Base-by-base conservation (phyloP, 1,140 invertebrate species). In the Penaeus indicus region DNA sequence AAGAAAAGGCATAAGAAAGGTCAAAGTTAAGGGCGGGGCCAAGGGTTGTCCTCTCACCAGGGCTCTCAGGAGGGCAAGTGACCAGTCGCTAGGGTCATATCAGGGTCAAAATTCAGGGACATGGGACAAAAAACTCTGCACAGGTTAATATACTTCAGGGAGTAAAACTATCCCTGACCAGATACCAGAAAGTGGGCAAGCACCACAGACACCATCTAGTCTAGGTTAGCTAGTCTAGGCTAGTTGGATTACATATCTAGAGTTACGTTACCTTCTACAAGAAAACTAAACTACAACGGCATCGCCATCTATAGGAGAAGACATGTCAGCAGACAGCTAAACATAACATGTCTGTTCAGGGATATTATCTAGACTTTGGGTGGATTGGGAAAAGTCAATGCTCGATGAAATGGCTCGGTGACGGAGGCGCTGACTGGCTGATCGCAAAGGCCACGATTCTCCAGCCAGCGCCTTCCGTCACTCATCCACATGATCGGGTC, bases 161-260 rank as follows among this genome's bases (percentile, higher is more conserved):
- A 84, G 77, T 78, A 84, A 88, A 61, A 78, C 42, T 27, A 88
- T 84, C 80, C 86, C 86, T 88, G 38, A 75, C 67, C 81, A 83
- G 54, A 54, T 54, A 54, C 32, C 67, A 89, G 64, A 88, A 83
- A 89, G 82, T 89, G 84, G 88, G 88, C 88, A 89, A 85, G 88
- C 88, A 89, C 78, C 82, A 89, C 72, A 89, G 77, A 89, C 75
- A 89, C 75, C 82, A 89, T 85, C 88, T 89, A 89, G 82, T 89
- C 88, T 89, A 89, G 83, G 88, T 85, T 63, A 86, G 85, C 86
- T 85, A 84, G 88, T 84, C 88, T 89, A 89, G 75, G 88, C 88
- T 81, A 85, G 82, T 62, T 89, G 67, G 82, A 85, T 85, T 77
- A 89, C 84, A 89, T 79, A 67, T 81, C 77, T 85, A 80, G 21